Base-by-base conservation (phyloP, 2,797 vertebrate genomes). In the Rhabdomys pumilio region DNA sequence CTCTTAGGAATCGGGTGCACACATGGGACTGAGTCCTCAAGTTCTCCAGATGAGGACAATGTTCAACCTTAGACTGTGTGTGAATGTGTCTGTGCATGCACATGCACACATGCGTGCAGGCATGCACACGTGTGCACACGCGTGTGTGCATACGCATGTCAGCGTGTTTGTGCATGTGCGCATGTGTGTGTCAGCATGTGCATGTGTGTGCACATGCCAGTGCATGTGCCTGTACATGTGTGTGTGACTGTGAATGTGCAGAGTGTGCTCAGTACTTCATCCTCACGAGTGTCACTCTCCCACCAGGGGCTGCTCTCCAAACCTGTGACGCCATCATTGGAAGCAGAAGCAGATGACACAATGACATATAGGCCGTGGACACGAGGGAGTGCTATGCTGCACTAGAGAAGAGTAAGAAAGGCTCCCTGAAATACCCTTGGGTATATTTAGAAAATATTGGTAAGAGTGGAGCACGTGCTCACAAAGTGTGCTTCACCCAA, bases 311-410 rank as follows among this genome's bases (percentile, higher is more conserved):
- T 4, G 22, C 14, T 83, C 57, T 75, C 55, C 6, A 34, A 10
- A 15, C 63, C 61, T 6, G 2, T 14, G 19, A 5, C 0, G 1
- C 41, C 57, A 19, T 61, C 34, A 11, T 20, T 1, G 26, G 75
- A 69, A 61, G 29, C 61, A 47, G 41, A 3, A 2, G 55, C 19
- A 10, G 63, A 22, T 1, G 10, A 26, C 4, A 15, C 17, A 19
- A 3, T 4, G 53, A 34, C 0, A 29, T 3, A 0, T 0, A 9
- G 67, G 22, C 41, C 1, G 0, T 11, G 3, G 6, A 41, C 73
- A 29, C 6, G 1, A 61, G 69, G 38, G 69, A 73, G 3, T 3
- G 14, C 19, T 7, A 15, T 1, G 41, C 31, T 29, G 44, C 91
- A 14, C 0, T 31, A 4, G 73, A 41, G 5, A 65, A 55, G 34